These are phyloP conservation scores for Limnephilus auricula DNA, from an alignment of 2,888 invertebrate species.

Conservation along the genomic window DNA sequence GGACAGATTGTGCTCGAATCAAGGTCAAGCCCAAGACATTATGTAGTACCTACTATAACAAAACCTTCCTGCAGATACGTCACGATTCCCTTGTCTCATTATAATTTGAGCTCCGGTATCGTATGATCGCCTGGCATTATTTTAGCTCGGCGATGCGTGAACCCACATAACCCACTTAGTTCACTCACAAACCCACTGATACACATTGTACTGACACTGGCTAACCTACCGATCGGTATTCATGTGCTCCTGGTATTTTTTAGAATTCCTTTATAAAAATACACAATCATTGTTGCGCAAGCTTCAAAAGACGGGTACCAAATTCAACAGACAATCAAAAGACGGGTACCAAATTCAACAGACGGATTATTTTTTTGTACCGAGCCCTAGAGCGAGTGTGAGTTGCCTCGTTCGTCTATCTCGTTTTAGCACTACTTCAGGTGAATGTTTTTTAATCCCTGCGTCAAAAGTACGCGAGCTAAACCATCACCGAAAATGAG, in stretches of 20 bases:
- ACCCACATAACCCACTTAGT: conserved; percentile 61
- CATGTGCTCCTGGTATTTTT: conserved; percentile 54
- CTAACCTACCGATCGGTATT: conserved; percentile 31
- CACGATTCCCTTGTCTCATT: conserved; percentile 37
- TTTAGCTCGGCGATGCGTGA: conserved; percentile 63
- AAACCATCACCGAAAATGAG: not conserved
- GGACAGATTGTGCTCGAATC: not conserved
- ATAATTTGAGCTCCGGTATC: conserved; percentile 46
- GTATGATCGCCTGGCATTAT: conserved; percentile 61
- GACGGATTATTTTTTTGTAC: too few relatives aligned
- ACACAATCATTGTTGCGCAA: conserved; percentile 51
- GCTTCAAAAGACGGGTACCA: not conserved
- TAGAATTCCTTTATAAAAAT: conserved; percentile 17
- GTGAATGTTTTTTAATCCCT: too few relatives aligned
- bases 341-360: not conserved
- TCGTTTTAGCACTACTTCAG: too few relatives aligned
- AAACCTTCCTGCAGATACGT: conserved; percentile 8
- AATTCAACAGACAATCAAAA: not conserved
- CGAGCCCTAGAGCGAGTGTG: too few relatives aligned
- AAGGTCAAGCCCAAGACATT: conserved; percentile 11
- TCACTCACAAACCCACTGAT: conserved; percentile 47
- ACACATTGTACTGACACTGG: conserved; percentile 28
- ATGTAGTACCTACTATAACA: not conserved
- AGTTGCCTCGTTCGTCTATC: too few relatives aligned
- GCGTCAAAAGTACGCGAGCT: too few relatives aligned